Base-by-base conservation (phyloP, 2,888 invertebrate species). In the Dasysyrphus tricinctus region DNA sequence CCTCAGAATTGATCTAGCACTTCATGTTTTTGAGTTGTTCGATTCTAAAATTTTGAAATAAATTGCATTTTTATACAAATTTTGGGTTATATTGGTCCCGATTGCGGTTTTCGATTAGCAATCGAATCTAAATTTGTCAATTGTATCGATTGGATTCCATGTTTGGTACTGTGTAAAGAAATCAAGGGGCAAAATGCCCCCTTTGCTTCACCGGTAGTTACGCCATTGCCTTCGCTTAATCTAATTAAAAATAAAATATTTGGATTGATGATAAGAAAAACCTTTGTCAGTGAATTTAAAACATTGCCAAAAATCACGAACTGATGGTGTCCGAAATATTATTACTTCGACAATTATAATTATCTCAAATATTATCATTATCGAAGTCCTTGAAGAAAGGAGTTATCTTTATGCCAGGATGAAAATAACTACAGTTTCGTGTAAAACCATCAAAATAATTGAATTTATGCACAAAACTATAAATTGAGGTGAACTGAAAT, bases 381-480 rank as follows among this genome's bases (percentile, higher is more conserved):
- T 24, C 24, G 12, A 14, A 42, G 14, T 42, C 14, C 39, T 42
- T 11, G 11, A 57, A 57, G 9, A 19, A 19, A 37, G 9, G 14
- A 12, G 32, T 5, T 44, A 6, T 44, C 44, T n/a, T 29, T n/a
- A 14, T 54, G n/a, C n/a, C 4, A 14, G 16, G 11, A 5, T 47
- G 44, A 63, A n/a, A 47, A 16, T 16, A 32, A 16, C 34, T 5
- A 24, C 12, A n/a, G 1, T 54, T 54, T 42, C 54, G 29, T 69
- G 69, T 69, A 69, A 69, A 19, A 39, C 69, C 69, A 61, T 78
- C 44, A 42, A 54, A 42, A 19, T 72, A 54, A 72, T 72, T 72
- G 56, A 79, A 78, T 74, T 80, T 80, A 80, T 74, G 42, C 37
- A 59, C 34, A 42, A 29, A 76, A 63, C 47, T 39, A 51, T 54